Evolutionary conservation across 2,797 vertebrate genomes (phyloP).

Genomic region (Poecile montanus): DNA sequence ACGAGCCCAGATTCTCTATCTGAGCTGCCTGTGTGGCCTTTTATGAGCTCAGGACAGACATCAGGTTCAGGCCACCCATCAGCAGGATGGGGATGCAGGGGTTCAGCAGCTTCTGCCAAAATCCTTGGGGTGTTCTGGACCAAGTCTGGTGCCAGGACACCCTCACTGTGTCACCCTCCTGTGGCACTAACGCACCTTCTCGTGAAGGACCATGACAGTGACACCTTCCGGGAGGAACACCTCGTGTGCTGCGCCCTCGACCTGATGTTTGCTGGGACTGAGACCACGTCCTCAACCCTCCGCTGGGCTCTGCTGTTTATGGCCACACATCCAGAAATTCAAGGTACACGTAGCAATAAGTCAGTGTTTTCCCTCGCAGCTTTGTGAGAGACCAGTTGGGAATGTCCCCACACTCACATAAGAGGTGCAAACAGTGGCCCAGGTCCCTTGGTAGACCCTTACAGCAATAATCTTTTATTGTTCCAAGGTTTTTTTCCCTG

Average conservation of each 20-base stretch:
- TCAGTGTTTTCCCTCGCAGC: accelerated
- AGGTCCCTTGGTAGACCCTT: neutral
- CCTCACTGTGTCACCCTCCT: accelerated
- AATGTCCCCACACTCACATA: too few species aligned
- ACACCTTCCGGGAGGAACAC: constrained; percentile 80
- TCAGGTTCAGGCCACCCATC: neutral
- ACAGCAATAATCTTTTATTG: accelerated
- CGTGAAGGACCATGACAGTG: neutral
- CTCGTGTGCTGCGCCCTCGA: constrained; percentile 80
- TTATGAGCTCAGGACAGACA: neutral
- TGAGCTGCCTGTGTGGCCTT: neutral
- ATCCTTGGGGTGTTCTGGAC: neutral
- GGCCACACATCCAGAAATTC: constrained; percentile 80
- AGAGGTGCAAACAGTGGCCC: neutral
- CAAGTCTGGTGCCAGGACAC: neutral
- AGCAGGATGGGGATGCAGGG: neutral
- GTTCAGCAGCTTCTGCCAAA: neutral
- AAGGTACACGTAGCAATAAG: constrained; percentile 70
- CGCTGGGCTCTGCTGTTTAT: constrained; percentile 88
- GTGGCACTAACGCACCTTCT: neutral
- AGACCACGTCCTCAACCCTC: constrained; percentile 85
- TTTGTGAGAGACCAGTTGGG: neutral
- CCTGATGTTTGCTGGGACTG: constrained; percentile 86
- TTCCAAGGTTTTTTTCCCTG: neutral
- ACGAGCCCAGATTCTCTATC: accelerated